Percentiles rank a stretch among this genome's conserved stretches.
These are phyloP conservation scores for Polydrusus cervinus DNA, from an alignment of 2,888 invertebrate genomes.

Conservation along the genomic window DNA sequence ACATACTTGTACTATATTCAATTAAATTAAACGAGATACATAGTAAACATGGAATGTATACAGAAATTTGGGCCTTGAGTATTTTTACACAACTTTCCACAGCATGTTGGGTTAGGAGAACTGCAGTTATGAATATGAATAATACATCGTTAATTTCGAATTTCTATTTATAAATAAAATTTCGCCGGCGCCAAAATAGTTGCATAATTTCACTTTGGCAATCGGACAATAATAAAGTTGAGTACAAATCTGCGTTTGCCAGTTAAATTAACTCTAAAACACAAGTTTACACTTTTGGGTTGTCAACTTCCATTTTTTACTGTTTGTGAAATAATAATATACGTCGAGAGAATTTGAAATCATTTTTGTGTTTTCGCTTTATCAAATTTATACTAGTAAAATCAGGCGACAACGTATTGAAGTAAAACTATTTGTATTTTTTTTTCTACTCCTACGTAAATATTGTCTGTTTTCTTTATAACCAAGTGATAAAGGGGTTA, in stretches of 20 bases:
- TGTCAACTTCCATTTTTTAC: constrained; percentile 2
- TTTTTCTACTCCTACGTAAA: no score
- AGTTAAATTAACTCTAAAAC: not conserved
- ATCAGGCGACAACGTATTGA: no score
- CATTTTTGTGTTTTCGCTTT: not conserved
- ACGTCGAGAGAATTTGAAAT: not conserved
- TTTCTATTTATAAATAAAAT: not conserved
- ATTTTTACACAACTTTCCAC: not conserved
- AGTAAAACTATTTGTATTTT: no score
- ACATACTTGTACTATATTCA: no score
- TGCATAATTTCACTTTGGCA: constrained; percentile 16
- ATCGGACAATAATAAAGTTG: not conserved
- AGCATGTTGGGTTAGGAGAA: no score
- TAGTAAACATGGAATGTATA: no score
- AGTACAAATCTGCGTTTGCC: constrained; percentile 2
- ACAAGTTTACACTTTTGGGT: not conserved
- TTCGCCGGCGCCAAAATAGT: constrained; percentile 7
- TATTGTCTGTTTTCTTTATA: no score
- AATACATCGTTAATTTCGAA: constrained; percentile 2
- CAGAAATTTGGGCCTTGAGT: no score
- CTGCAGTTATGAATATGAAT: constrained; percentile 1
- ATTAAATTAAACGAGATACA: no score
- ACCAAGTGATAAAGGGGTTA: no score
- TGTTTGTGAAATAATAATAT: not conserved
- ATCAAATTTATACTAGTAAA: no score